A percentile compares a stretch with the other conserved stretches of the same genome.
Conservation (phyloP, 2,113 vertebrate species). For the Ginglymostoma cirratum region DNA sequence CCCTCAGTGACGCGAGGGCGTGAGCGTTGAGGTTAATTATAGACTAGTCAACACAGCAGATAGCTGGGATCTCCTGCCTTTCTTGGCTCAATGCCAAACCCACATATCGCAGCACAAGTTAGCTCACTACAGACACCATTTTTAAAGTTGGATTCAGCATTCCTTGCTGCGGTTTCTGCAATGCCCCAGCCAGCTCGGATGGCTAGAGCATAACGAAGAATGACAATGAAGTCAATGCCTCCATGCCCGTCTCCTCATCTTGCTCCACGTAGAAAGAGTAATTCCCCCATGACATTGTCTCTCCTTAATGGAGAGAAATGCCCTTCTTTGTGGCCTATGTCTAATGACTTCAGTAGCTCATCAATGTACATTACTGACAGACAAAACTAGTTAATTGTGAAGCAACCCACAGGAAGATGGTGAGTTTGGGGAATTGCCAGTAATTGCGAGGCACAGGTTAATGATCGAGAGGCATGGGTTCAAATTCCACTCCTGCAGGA, state of each 20-base stretch:
- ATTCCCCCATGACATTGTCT: too few relatives aligned
- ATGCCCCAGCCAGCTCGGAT: neutral
- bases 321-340: too few relatives aligned
- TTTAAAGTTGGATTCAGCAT: neutral
- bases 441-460: too few relatives aligned
- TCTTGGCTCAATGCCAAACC: neutral
- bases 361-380: neutral
- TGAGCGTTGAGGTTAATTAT: neutral
- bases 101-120: neutral
- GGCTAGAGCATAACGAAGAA: too few relatives aligned
- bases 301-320: too few relatives aligned
- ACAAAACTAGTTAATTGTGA: neutral
- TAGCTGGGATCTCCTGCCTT: neutral
- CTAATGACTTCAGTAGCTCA: neutral
- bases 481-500: too few relatives aligned
- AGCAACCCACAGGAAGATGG: too few relatives aligned
- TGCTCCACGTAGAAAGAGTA: too few relatives aligned
- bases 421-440: too few relatives aligned
- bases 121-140: neutral
- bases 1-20: neutral
- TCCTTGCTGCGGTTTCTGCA: neutral
- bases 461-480: too few relatives aligned
- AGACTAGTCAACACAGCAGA: neutral
- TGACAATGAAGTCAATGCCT: too few relatives aligned
- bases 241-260: too few relatives aligned